A percentile compares a stretch with the other conserved stretches of the same genome.
Evolutionary conservation across 2,797 vertebrate species (phyloP).

Genomic region (Anableps anableps): DNA sequence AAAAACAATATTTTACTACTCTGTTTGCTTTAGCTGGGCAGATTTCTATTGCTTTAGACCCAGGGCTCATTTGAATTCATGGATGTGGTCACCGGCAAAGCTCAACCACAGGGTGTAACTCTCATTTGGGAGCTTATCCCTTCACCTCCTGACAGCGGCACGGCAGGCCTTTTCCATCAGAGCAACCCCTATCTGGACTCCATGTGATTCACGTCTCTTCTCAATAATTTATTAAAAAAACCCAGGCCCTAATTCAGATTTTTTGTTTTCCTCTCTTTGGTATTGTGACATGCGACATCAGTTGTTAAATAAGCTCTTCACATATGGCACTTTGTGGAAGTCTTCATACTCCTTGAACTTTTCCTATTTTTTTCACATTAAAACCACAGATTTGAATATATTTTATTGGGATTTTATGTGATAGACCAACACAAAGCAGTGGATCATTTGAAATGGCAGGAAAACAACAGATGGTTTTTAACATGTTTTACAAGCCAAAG

Average conservation of each 20-base stretch:
- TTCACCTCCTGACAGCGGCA: slow-evolving; percentile 24
- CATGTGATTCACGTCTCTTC: slow-evolving; percentile 2
- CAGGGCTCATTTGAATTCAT: slow-evolving; percentile 71
- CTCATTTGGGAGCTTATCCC: slow-evolving; percentile 41
- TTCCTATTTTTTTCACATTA: not conserved
- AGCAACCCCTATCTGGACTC: not conserved
- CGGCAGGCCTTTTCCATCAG: slow-evolving; percentile 3
- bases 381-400: not conserved
- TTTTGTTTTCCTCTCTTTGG: not conserved
- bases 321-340: not conserved
- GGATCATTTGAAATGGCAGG: not conserved
- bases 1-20: not conserved
- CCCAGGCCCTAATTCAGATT: not conserved
- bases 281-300: not conserved
- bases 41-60: slow-evolving; percentile 26
- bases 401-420: not conserved
- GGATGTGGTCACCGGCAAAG: slow-evolving; percentile 70
- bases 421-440: not conserved
- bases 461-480: not conserved
- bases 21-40: not conserved
- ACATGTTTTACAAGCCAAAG: not conserved
- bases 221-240: not conserved
- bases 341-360: not conserved
- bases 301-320: not conserved
- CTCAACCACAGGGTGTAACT: slow-evolving; percentile 62